phyloP scores from a whole-genome alignment of 2,888 invertebrate species.

The Colostygia pectinataria region DNA sequence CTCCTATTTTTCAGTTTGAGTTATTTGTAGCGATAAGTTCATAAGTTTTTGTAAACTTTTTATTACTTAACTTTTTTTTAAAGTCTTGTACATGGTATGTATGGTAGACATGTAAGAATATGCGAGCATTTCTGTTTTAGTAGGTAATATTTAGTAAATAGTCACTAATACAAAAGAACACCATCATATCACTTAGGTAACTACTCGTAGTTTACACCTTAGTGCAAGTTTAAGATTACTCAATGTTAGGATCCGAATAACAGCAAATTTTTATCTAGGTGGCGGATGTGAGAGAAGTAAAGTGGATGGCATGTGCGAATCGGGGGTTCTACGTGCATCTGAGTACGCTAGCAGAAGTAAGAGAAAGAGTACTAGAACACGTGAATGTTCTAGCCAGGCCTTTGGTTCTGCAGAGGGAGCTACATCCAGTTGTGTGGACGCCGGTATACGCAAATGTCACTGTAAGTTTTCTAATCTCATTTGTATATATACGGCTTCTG shows the following conservation, averaged over 20 bases:
- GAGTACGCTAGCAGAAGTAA: slow-evolving; percentile 97
- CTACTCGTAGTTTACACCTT: slow-evolving; percentile 11
- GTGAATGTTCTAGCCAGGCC: slow-evolving; percentile 98
- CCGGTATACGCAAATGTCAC: slow-evolving; percentile 97
- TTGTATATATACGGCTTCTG: slow-evolving; percentile 19
- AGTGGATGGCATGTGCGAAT: slow-evolving; percentile 99
- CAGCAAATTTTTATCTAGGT: slow-evolving; percentile 65
- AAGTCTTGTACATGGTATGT: slow-evolving; percentile 4
- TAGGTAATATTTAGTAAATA: slow-evolving; percentile 22
- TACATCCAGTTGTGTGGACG: slow-evolving; percentile 97
- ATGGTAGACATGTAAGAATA: slow-evolving; percentile 9
- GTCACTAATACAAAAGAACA: slow-evolving; percentile 23
- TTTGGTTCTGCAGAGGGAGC: slow-evolving; percentile 91
- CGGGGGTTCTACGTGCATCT: slow-evolving; percentile 98
- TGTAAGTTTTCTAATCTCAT: slow-evolving; percentile 70
- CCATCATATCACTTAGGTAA: slow-evolving; percentile 38
- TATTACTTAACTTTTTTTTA: background rate
- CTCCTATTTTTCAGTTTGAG: no score
- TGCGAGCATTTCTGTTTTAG: slow-evolving; percentile 20
- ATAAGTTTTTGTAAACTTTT: background rate
- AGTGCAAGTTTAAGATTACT: background rate
- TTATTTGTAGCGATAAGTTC: no score
- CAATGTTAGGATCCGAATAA: slow-evolving; percentile 34
- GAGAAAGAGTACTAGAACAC: slow-evolving; percentile 98
- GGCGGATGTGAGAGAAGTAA: slow-evolving; percentile 95